phyloP scores from a whole-genome alignment of 1,140 invertebrate species.

The Dufourea novaeangliae region DNA sequence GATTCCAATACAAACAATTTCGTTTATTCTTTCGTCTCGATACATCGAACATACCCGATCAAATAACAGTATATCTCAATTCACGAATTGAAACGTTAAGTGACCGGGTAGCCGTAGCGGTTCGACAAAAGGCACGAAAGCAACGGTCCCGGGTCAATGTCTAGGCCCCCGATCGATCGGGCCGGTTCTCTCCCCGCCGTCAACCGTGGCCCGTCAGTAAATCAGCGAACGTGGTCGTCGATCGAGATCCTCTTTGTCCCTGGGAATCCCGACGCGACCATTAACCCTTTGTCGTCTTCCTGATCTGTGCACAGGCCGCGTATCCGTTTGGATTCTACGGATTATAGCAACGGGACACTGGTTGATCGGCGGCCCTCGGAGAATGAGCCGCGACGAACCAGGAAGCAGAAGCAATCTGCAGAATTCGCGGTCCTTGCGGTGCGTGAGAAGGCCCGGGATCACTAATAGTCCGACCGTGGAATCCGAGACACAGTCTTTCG shows the following conservation, averaged over 20 bases:
- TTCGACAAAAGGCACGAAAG: background rate
- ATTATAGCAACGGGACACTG: constrained; percentile 60
- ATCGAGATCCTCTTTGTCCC: background rate
- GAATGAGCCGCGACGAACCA: constrained; percentile 58
- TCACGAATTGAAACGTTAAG: constrained; percentile 7
- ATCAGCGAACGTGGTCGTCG: constrained; percentile 11
- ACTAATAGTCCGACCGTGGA: constrained; percentile 55
- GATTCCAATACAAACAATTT: background rate
- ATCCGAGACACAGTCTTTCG: constrained; percentile 55
- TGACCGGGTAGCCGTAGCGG: background rate
- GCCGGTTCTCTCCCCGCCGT: background rate
- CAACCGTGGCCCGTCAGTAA: constrained; percentile 18
- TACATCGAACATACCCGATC: background rate
- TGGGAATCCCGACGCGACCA: constrained; percentile 23
- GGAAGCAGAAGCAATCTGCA: constrained; percentile 63
- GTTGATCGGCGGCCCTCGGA: constrained; percentile 54
- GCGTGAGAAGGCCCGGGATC: constrained; percentile 61
- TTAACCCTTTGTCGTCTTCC: constrained; percentile 42
- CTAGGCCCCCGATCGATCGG: constrained; percentile 20
- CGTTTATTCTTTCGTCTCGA: background rate
- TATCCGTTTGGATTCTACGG: constrained; percentile 42
- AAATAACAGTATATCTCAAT: constrained; percentile 33
- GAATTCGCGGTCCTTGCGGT: constrained; percentile 65
- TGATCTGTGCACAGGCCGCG: constrained; percentile 35
- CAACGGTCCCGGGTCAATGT: constrained; percentile 1